Base-by-base conservation (phyloP, 2,113 vertebrate species). In the Coracopsis vasa region DNA sequence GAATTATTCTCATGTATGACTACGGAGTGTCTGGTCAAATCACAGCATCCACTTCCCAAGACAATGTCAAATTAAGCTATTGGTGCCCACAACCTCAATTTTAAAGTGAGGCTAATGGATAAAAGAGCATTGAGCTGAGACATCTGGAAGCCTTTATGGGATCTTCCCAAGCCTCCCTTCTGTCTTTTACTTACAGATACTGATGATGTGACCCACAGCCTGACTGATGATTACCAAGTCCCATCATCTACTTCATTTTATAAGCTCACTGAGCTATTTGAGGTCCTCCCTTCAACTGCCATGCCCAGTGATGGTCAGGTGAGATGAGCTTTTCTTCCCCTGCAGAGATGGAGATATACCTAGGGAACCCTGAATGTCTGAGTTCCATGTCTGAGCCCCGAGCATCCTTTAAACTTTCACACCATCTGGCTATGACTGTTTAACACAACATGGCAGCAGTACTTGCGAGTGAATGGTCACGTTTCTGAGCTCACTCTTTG, bases 71-170 rank as follows among this genome's bases (percentile, higher is more conserved):
- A 13, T 13, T 18, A 71, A 81, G 16, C 7, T 75, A 17, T 6
- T 25, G 39, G 10, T 35, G 11, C 9, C 66, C 13, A 35, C 75
- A 90, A 37, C 42, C 19, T 75, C 37, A 14, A 13, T 35, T 54
- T 33, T 79, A 85, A 75, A n/a, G 8, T 0, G 0, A 4, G 1
- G 0, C 21, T 62, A 37, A n/a, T 7, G 5, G 14, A 86, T 8
- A 69, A 27, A 58, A 21, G 9, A 80, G 2, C 16, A 27, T 15
- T 48, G 70, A 80, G 8, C 18, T 80, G 72, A 77, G n/a, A 51
- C 53, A 91, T 27, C 17, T 51, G 21, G 16, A 92, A 94, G 13
- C 21, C 3, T 69, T 71, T 56, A 24, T 14, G 11, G 16, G 23
- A 61, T 65, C 5, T 51, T 35, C 12, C 37, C 41, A 39, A 51